Evolutionary conservation across 1,140 invertebrate species (phyloP), one percentile per base, ranked within the genome.

Genomic region (Laupala kohalensis): DNA sequence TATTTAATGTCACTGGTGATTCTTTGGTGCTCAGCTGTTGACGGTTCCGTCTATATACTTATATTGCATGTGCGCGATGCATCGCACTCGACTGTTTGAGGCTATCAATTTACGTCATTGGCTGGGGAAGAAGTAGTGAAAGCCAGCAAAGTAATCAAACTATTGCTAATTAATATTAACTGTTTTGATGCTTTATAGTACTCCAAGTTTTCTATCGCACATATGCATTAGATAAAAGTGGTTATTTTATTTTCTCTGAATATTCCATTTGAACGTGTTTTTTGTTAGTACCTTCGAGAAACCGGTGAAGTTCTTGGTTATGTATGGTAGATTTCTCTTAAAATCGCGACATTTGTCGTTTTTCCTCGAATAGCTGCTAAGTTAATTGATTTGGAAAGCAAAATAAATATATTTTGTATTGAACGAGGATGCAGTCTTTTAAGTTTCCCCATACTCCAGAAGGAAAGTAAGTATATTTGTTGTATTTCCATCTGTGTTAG

Each of bases 391-490:
- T 53, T 9, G 19, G 19, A 53, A 13, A 9, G 19, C 4, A 13
- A 19, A 13, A 19, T 53, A 19, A 9, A 2, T 53, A 19, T 53
- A 19, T 13, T 13, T 53, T 53, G 1, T 9, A 13, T 53, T 13
- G 12, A 9, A 70, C 63, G 29, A 63, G 27, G n/a, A 70, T 30
- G 53, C 28, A 70, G 23, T 25, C 28, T 23, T 70, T 70, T n/a
- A 64, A 27, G 53, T 63, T 70, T 5, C 69, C 69, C 15, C 19
- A 70, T 70, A n/a, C 9, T 26, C 69, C 69, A 25, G 29, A 25
- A 26, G 69, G 69, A 25, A 70, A 70, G 69, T 70, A 70, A 70
- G 69, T 70, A 12, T 23, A 6, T 63, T 5, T 24, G 9, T 19
- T 12, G 15, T n/a, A 15, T 19, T n/a, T 28, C 23, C 15, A 69